phyloP scores from a whole-genome alignment of 2,888 invertebrate genomes.

The Coecobrya sp. region DNA sequence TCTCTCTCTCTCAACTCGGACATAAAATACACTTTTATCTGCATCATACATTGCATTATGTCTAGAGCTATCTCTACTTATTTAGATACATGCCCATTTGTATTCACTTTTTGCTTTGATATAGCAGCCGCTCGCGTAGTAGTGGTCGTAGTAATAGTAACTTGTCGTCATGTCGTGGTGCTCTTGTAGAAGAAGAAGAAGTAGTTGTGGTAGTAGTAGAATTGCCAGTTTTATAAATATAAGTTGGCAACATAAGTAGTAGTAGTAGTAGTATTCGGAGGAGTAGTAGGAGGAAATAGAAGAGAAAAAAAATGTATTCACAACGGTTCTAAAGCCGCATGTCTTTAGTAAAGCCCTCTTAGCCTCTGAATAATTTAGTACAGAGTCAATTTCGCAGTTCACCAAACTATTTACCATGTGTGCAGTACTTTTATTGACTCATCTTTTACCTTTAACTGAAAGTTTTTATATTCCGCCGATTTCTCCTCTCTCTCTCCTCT shows the following conservation, averaged over 20 bases:
- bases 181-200: not conserved
- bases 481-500: constrained; percentile 61
- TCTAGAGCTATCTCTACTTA: constrained; percentile 52
- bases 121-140: constrained; percentile 23
- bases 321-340: constrained; percentile 79
- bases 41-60: constrained; percentile 71
- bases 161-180: constrained; percentile 51
- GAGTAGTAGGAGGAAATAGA: constrained; percentile 46
- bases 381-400: constrained; percentile 87
- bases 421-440: constrained; percentile 82
- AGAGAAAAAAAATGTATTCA: constrained; percentile 74
- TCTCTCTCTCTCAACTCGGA: constrained; percentile 32
- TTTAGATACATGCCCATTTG: constrained; percentile 59
- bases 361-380: constrained; percentile 86
- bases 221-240: constrained; percentile 41
- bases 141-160: constrained; percentile 42
- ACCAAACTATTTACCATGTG: constrained; percentile 86
- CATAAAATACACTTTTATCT: constrained; percentile 73
- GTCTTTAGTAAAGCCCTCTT: constrained; percentile 82
- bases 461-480: constrained; percentile 75
- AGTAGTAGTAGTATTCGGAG: not conserved
- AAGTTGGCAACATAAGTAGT: not conserved
- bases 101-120: constrained; percentile 71
- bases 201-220: not conserved
- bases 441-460: constrained; percentile 82